Conservation (phyloP, 2,113 vertebrate genomes). For the Hypanus sabinus region DNA sequence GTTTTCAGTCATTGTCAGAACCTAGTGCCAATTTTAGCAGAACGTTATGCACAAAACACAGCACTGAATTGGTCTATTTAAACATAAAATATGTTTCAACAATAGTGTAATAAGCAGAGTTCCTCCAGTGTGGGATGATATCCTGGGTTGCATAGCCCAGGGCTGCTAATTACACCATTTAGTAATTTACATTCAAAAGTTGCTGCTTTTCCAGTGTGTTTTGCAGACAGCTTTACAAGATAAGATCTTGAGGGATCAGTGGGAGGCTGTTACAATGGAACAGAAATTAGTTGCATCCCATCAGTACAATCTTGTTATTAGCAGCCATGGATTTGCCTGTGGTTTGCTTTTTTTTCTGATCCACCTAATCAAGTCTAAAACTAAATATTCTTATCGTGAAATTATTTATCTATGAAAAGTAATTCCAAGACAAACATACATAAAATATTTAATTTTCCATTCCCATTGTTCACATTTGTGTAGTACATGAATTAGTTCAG, state of each 20-base stretch:
- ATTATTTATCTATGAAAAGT: background rate
- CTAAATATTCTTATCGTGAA: background rate
- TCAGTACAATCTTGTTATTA: background rate
- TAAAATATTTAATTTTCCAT: background rate
- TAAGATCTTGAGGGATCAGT: background rate
- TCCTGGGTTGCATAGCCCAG: background rate
- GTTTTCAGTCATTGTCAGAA: background rate
- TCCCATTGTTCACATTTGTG: background rate
- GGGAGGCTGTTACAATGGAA: background rate
- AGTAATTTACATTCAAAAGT: background rate
- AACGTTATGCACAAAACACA: background rate
- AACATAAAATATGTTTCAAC: background rate
- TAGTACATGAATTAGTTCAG: slow-evolving; percentile 1
- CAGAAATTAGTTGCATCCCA: background rate
- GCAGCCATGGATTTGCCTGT: background rate
- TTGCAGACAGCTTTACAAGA: background rate
- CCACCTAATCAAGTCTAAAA: background rate
- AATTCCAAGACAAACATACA: background rate
- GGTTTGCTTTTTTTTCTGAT: background rate
- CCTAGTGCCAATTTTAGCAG: background rate
- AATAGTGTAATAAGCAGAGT: background rate
- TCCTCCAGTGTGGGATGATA: background rate
- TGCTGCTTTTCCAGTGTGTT: background rate
- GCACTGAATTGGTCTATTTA: background rate
- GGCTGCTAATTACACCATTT: background rate